Percentiles rank a stretch among this genome's conserved stretches.
Conservation (phyloP, 2,888 invertebrate species). For the Embidobia sp. region DNA sequence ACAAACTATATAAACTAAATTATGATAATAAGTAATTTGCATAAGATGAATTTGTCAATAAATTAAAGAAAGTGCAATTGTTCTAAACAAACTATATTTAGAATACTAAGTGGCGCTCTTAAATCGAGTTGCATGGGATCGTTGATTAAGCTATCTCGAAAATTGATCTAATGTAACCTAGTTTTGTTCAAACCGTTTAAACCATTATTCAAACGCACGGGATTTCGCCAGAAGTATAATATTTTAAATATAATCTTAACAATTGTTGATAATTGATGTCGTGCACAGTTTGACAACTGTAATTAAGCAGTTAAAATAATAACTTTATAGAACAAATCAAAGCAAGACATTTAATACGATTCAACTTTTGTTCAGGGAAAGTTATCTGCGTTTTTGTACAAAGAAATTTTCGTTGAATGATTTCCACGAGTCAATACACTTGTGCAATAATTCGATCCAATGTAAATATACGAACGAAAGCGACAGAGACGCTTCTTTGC, state of each 20-base stretch:
- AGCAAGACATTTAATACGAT: not conserved
- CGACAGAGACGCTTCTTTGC: slow-evolving; percentile 88
- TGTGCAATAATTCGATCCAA: slow-evolving; percentile 97
- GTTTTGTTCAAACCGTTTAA: slow-evolving; percentile 64
- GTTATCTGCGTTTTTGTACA: slow-evolving; percentile 95
- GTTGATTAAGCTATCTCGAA: slow-evolving; percentile 44
- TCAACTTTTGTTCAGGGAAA: slow-evolving; percentile 84
- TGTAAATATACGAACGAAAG: slow-evolving; percentile 90
- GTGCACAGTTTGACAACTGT: not conserved
- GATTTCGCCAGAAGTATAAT: no score
- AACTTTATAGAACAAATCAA: not conserved
- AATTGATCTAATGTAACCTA: slow-evolving; percentile 70
- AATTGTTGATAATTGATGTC: slow-evolving; percentile 26
- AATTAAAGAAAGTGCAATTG: slow-evolving; percentile 1
- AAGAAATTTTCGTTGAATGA: slow-evolving; percentile 93
- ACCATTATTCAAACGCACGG: slow-evolving; percentile 2
- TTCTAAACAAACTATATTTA: slow-evolving; percentile 31
- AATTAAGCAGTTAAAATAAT: not conserved
- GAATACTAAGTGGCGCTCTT: slow-evolving; percentile 14
- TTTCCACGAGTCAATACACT: slow-evolving; percentile 95
- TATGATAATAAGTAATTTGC: no score
- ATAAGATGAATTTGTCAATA: not conserved
- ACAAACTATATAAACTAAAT: no score
- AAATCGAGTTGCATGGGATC: slow-evolving; percentile 35
- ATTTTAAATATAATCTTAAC: no score